These are phyloP conservation scores for Sminthopsis crassicaudata DNA, from an alignment of 2,113 vertebrate species.

Conservation along the genomic window DNA sequence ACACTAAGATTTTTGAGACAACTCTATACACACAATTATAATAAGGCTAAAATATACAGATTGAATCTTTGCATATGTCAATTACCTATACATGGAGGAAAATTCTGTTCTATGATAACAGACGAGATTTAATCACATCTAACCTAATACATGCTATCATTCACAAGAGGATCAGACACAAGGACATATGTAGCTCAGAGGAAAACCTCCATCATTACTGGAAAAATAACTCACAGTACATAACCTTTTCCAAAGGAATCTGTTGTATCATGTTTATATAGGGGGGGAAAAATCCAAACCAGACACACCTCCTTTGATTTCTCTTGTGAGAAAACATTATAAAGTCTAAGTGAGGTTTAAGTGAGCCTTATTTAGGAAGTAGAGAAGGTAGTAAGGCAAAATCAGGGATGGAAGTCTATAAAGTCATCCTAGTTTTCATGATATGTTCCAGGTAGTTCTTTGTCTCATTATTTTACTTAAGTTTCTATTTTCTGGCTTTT, in stretches of 20 bases:
- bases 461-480: slow-evolving; percentile 36
- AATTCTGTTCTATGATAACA: neutral
- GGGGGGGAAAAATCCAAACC: too few relatives aligned
- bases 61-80: neutral
- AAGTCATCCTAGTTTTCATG: neutral
- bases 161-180: neutral
- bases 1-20: neutral
- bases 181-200: neutral
- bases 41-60: neutral
- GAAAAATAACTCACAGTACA: neutral
- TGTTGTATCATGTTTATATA: neutral
- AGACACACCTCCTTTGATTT: neutral
- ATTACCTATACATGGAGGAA: neutral
- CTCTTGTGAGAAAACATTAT: neutral
- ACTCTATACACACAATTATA: neutral
- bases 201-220: neutral
- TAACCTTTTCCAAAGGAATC: neutral
- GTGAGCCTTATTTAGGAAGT: neutral
- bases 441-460: neutral
- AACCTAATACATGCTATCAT: neutral
- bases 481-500: slow-evolving; percentile 36
- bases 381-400: neutral
- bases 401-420: neutral
- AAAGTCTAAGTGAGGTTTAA: neutral
- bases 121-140: neutral